Conservation (phyloP, 2,797 vertebrate genomes). For the Rhabdomys pumilio region DNA sequence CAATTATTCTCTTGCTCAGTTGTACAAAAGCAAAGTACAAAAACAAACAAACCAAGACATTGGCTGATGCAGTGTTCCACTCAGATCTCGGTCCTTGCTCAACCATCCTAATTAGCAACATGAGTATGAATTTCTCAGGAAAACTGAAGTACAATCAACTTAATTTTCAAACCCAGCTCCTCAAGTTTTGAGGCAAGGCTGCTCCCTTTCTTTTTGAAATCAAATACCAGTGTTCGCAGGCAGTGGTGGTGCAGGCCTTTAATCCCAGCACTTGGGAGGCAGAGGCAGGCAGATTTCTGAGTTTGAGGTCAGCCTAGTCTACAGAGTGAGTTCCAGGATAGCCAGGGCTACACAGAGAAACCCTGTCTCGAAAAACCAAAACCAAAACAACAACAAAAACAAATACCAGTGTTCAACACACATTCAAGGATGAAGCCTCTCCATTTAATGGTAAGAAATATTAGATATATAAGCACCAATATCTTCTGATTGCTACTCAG, state of each 20-base stretch:
- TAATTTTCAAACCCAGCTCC: not conserved
- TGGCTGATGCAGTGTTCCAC: not conserved
- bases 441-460: not conserved
- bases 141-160: not conserved
- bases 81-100: not conserved
- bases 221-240: not conserved
- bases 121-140: not conserved
- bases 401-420: no score
- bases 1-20: not conserved
- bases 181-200: not conserved
- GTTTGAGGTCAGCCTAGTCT: no score
- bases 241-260: no score
- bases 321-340: no score
- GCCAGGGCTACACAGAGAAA: no score
- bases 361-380: no score
- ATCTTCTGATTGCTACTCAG: not conserved
- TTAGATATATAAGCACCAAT: not conserved
- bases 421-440: no score
- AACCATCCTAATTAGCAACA: not conserved
- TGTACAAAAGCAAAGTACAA: constrained; percentile 56
- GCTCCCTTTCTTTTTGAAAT: constrained; percentile 28
- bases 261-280: no score
- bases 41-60: constrained; percentile 19
- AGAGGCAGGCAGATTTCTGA: no score
- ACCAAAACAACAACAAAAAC: no score